phyloP scores from a whole-genome alignment of 1,140 invertebrate genomes.

The Orchestia grillus region DNA sequence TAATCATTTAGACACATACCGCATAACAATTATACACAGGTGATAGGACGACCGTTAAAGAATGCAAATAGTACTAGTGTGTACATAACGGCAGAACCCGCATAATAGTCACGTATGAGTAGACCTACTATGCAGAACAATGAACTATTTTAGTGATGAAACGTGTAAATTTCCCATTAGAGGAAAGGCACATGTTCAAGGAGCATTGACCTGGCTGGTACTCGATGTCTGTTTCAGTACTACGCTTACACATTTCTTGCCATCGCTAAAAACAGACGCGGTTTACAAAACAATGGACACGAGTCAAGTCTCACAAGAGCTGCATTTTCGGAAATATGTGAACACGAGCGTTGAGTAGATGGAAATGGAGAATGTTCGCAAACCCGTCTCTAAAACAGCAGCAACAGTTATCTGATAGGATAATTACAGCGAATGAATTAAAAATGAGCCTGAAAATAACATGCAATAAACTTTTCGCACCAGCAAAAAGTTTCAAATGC shows the following conservation, averaged over 20 bases:
- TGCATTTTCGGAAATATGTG: too few species aligned
- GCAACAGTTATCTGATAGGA: too few species aligned
- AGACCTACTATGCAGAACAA: neutral
- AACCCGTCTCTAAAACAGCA: too few species aligned
- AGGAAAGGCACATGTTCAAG: neutral
- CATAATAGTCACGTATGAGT: neutral
- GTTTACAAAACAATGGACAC: too few species aligned
- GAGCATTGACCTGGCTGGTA: neutral
- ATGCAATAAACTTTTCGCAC: too few species aligned
- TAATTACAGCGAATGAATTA: too few species aligned
- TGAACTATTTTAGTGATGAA: neutral
- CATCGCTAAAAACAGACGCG: neutral
- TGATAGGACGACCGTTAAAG: neutral
- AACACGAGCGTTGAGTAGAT: too few species aligned
- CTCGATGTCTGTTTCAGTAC: neutral
- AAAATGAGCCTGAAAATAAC: too few species aligned
- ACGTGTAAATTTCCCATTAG: neutral
- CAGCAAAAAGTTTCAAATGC: too few species aligned
- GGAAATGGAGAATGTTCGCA: too few species aligned
- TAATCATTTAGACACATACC: neutral
- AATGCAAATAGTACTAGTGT: neutral
- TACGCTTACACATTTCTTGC: neutral
- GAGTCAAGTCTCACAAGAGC: too few species aligned
- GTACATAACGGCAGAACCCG: too few species aligned
- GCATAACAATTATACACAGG: neutral